These are phyloP conservation scores for Acanthornis magna DNA, from an alignment of 2,797 vertebrate species.

Conservation along the genomic window DNA sequence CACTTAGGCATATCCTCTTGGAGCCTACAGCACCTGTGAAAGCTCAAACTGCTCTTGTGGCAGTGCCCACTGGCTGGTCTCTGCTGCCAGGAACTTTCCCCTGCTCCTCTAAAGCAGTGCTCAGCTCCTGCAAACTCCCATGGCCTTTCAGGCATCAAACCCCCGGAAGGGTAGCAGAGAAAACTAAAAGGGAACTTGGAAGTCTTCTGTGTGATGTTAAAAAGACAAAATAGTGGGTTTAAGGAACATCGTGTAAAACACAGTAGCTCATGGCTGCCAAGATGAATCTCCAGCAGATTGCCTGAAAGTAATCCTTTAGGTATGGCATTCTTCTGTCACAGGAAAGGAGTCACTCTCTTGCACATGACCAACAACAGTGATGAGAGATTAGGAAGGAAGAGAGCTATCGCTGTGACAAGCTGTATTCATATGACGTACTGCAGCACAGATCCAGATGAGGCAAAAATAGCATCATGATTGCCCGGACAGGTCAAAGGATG, in stretches of 20 bases:
- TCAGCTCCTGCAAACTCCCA: background rate
- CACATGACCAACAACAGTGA: rapidly evolving
- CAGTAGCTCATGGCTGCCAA: background rate
- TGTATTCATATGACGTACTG: background rate
- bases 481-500: background rate
- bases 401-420: background rate
- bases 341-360: background rate
- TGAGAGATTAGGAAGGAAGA: constrained; percentile 14
- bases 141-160: background rate
- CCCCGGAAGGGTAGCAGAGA: background rate
- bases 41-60: background rate
- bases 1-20: background rate
- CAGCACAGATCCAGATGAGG: background rate
- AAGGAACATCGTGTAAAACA: background rate
- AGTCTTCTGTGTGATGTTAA: background rate
- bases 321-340: background rate
- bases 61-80: background rate
- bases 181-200: background rate
- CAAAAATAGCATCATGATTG: background rate
- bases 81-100: background rate
- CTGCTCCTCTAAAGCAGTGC: background rate
- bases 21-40: background rate
- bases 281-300: background rate
- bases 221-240: background rate
- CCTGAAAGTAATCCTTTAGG: background rate